Percentiles rank a stretch among this genome's conserved stretches.
phyloP scores from a whole-genome alignment of 2,113 vertebrate genomes.

The Malurus elegans region DNA sequence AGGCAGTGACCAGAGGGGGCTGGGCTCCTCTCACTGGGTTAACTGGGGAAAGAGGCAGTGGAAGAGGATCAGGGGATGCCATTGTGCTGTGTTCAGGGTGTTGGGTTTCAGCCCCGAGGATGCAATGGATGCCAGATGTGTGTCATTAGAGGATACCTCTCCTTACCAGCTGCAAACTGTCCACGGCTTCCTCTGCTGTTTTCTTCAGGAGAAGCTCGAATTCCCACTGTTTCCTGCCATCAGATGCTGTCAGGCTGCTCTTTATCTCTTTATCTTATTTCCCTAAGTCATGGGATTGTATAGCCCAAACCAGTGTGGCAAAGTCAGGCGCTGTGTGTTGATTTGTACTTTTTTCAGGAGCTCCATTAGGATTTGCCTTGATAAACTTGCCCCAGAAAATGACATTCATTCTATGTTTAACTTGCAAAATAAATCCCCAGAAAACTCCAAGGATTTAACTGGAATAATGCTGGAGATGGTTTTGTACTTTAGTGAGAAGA shows the following conservation, averaged over 20 bases:
- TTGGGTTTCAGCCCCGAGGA: neutral
- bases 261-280: neutral
- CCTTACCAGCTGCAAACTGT: constrained; percentile 24
- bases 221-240: neutral
- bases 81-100: neutral
- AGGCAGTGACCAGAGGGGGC: fast-evolving
- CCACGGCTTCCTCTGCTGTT: neutral
- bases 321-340: neutral
- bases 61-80: neutral
- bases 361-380: neutral
- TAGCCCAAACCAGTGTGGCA: neutral
- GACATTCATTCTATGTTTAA: neutral
- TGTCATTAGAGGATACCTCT: neutral
- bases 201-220: neutral
- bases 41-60: neutral
- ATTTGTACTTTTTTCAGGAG: neutral
- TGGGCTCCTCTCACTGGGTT: neutral
- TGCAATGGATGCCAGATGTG: constrained; percentile 19
- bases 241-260: neutral
- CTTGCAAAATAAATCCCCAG: neutral
- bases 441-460: neutral
- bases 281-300: neutral
- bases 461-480: constrained; percentile 10
- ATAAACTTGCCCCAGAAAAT: neutral
- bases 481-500: constrained; percentile 21